Conservation (phyloP, 2,888 invertebrate genomes). For the Campopleginae sp. region DNA sequence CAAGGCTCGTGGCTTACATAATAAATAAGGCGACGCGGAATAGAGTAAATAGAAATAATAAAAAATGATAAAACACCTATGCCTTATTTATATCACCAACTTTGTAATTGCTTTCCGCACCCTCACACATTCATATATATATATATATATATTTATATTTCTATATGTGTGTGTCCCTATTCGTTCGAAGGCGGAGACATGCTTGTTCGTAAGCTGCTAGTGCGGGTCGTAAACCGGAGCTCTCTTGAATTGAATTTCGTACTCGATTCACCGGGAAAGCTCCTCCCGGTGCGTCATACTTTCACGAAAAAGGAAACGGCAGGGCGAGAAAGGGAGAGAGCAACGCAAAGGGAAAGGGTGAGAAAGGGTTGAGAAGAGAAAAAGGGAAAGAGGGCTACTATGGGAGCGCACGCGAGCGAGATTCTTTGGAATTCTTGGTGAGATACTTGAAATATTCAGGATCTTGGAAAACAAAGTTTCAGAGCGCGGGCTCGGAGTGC, state of each 20-base stretch:
- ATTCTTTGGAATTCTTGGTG: conserved; percentile 67
- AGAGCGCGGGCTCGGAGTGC: conserved; percentile 33
- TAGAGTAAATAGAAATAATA: background rate
- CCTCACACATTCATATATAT: background rate
- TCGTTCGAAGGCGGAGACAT: conserved; percentile 15
- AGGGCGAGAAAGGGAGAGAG: background rate
- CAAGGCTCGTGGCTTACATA: background rate
- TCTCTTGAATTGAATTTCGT: conserved; percentile 66
- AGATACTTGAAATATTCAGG: conserved; percentile 69
- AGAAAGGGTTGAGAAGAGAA: conserved; percentile 8
- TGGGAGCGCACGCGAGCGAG: conserved; percentile 51
- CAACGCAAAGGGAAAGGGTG: background rate
- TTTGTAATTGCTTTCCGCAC: background rate
- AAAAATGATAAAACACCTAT: background rate
- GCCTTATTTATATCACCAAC: background rate
- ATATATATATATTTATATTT: background rate
- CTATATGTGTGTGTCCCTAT: conserved; percentile 14
- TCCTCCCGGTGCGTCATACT: conserved; percentile 49
- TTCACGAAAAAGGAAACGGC: conserved; percentile 5
- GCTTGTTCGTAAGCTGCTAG: conserved; percentile 7
- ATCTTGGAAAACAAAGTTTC: conserved; percentile 68
- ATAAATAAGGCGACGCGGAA: background rate
- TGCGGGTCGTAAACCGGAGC: conserved; percentile 43
- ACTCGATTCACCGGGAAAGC: conserved; percentile 64
- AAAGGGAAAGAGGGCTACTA: conserved; percentile 12